phyloP scores from a whole-genome alignment of 2,113 vertebrate genomes.

The Platichthys stellatus region DNA sequence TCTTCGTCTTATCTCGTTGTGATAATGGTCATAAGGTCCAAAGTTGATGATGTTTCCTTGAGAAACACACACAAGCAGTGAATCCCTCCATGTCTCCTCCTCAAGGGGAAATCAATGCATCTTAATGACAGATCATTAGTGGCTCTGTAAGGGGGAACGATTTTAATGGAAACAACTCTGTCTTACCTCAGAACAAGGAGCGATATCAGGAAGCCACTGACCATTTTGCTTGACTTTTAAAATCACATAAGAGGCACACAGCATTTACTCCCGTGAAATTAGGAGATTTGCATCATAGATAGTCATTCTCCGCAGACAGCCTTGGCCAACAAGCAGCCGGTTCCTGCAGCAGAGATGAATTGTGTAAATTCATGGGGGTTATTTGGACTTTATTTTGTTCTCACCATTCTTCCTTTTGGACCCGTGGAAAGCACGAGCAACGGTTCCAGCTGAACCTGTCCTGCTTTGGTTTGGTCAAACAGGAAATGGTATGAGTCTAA shows the following conservation, averaged over 20 bases:
- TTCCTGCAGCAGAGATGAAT: neutral
- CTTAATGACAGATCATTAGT: slow-evolving; percentile 78
- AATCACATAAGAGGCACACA: neutral
- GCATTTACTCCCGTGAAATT: neutral
- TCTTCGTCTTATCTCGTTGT: slow-evolving; percentile 31
- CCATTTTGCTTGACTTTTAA: slow-evolving; percentile 20
- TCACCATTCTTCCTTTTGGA: slow-evolving; percentile 17
- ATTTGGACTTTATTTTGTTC: neutral
- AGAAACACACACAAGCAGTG: slow-evolving; percentile 49
- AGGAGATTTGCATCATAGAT: slow-evolving; percentile 3
- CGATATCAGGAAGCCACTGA: slow-evolving; percentile 35
- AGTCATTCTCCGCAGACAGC: neutral
- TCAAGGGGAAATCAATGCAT: slow-evolving; percentile 76
- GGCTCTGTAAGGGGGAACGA: slow-evolving; percentile 65
- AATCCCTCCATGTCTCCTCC: slow-evolving; percentile 39
- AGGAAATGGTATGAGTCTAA: slow-evolving; percentile 47
- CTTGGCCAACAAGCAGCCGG: neutral
- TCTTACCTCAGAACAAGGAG: slow-evolving; percentile 59
- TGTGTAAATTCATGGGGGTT: neutral
- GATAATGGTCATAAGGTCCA: slow-evolving; percentile 39
- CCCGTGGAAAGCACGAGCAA: neutral
- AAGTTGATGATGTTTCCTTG: slow-evolving; percentile 38
- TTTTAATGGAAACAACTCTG: slow-evolving; percentile 70
- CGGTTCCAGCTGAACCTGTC: slow-evolving; percentile 50
- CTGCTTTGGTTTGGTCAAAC: slow-evolving; percentile 43